phyloP scores from a whole-genome alignment of 1,140 invertebrate species.

The Cardiocondyla obscurior region DNA sequence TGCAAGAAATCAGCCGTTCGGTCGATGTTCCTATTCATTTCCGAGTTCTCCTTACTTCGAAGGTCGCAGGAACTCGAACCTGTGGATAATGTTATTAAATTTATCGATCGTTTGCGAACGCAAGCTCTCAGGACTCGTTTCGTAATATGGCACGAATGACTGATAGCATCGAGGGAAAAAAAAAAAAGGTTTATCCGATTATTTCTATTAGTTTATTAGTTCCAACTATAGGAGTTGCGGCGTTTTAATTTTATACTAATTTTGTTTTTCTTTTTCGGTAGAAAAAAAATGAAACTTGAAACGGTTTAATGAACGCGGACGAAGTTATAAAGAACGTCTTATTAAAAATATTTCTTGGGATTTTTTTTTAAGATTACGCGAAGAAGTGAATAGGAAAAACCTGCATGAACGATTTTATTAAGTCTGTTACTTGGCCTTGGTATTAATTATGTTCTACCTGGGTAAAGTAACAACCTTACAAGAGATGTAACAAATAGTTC shows the following conservation, averaged over 20 bases:
- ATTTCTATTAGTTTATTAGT: background rate
- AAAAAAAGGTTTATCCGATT: background rate
- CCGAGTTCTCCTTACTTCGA: conserved; percentile 3
- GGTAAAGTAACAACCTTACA: too few species aligned
- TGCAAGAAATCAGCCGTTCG: conserved; percentile 39
- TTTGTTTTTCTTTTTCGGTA: background rate
- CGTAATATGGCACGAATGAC: background rate
- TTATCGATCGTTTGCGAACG: conserved; percentile 13
- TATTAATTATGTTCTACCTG: too few species aligned
- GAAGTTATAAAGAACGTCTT: background rate
- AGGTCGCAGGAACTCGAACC: background rate
- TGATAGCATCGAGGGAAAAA: conserved; percentile 16
- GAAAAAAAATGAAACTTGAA: background rate
- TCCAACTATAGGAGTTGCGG: too few species aligned
- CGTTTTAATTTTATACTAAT: background rate
- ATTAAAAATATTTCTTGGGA: too few species aligned
- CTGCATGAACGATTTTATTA: too few species aligned
- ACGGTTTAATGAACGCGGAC: background rate
- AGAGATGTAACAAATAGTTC: too few species aligned
- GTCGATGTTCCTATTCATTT: conserved; percentile 59
- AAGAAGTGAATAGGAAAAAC: background rate
- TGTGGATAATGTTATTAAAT: conserved; percentile 43
- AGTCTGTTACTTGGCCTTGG: too few species aligned
- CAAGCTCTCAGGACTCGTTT: conserved; percentile 1
- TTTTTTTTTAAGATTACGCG: background rate